Evolutionary conservation across 2,113 vertebrate genomes (phyloP), one percentile per base, ranked within the genome.

Genomic region (Pan paniscus): DNA sequence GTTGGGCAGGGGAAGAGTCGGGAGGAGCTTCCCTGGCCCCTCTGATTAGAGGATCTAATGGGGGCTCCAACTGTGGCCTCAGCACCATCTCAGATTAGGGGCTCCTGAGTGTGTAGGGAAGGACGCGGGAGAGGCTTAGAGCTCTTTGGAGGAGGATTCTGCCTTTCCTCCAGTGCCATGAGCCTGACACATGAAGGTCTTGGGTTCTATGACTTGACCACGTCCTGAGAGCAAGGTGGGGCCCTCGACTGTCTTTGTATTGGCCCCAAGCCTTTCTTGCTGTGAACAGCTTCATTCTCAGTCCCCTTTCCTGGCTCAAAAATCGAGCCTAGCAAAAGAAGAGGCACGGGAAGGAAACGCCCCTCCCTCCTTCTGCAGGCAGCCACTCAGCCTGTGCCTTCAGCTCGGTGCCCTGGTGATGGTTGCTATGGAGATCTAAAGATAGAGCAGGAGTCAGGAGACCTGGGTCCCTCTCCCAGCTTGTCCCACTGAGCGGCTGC

Each of bases 351-450:
- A 96, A 64, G 61, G 72, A 84, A 64, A 61, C 0, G 2, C 88
- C 91, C 80, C 96, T 85, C 96, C 93, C 81, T 93, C 80, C 81
- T 76, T 78, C 83, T 25, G 50, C 72, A 95, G 93, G 38, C 96
- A 79, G 90, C 80, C 46, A 82, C 89, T 91, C 84, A 80, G 94
- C 90, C 79, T 0, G 12, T 3, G 25, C 97, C 89, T 83, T 95
- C 93, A 83, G 97, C 93, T 95, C 64, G 1, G 94, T 87, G 43
- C 96, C 95, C 97, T 97, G 94, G 94, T 8, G 73, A 98, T 68
- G 0, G 98, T 98, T 98, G 97, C 98, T 95, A 97, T 97, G 98
- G 97, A 97, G 89, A 98, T 96, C 98, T 98, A 98, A 97, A 98
- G 97, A 98, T 97, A 97, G 97, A 98, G 97, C 94, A 83, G 90